Conservation (phyloP, 2,797 vertebrate genomes). For the Spizella passerina region DNA sequence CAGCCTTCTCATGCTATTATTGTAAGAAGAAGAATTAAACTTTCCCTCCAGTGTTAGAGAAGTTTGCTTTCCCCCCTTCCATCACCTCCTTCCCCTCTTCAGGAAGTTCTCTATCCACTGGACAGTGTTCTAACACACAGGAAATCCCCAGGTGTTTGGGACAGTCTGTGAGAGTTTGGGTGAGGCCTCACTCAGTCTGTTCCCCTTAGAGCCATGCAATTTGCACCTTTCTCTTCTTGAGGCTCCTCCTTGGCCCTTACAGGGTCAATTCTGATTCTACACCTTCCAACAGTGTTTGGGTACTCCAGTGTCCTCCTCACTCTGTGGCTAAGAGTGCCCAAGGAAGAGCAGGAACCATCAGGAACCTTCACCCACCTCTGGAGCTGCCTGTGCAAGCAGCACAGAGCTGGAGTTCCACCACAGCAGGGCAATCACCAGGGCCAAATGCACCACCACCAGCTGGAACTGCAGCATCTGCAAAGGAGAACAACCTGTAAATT, state of each 20-base stretch:
- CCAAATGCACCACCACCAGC: slow-evolving; percentile 63
- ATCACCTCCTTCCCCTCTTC: neutral
- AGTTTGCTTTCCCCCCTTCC: neutral
- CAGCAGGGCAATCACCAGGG: slow-evolving; percentile 76
- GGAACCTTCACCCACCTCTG: slow-evolving; percentile 72
- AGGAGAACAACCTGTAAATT: neutral
- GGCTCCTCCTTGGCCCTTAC: neutral
- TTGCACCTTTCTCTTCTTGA: neutral
- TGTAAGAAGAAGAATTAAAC: neutral
- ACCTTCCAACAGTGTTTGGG: neutral
- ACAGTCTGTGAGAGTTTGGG: neutral
- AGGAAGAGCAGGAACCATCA: neutral
- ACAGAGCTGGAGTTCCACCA: slow-evolving; percentile 65
- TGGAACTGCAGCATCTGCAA: slow-evolving; percentile 86
- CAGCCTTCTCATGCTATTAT: neutral
- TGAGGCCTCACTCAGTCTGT: neutral
- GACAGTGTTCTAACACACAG: neutral
- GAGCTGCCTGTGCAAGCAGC: slow-evolving; percentile 50
- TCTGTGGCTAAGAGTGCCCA: neutral
- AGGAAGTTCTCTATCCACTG: neutral
- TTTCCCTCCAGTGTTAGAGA: neutral
- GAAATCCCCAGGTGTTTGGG: neutral
- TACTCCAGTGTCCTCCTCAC: neutral
- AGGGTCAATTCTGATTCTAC: fast-evolving
- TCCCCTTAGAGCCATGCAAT: neutral